Evolutionary conservation across 2,888 invertebrate species (phyloP).

Genomic region (Dicyrtomina minuta): DNA sequence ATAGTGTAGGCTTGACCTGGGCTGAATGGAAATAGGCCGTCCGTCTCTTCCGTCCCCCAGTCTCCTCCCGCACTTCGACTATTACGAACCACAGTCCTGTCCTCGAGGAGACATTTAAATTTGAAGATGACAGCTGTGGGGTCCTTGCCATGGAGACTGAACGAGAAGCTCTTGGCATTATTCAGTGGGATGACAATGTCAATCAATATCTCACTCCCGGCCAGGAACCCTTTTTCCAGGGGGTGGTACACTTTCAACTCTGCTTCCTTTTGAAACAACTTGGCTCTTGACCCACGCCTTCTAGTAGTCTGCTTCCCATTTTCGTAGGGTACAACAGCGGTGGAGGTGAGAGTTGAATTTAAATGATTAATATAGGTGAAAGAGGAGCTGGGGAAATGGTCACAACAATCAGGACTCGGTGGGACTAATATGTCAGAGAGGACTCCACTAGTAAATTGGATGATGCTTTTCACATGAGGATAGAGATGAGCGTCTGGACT

Average conservation of each 20-base stretch:
- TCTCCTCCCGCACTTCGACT: slow-evolving; percentile 71
- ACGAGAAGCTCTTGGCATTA: slow-evolving; percentile 68
- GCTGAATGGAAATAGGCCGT: slow-evolving; percentile 66
- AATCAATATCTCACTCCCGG: slow-evolving; percentile 69
- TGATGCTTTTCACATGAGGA: too few species aligned
- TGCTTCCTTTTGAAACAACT: too few species aligned
- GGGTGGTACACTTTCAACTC: slow-evolving; percentile 55
- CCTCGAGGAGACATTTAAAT: slow-evolving; percentile 74
- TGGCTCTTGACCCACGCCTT: too few species aligned
- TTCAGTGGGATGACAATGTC: slow-evolving; percentile 74
- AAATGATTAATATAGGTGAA: too few species aligned
- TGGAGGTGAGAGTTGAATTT: too few species aligned
- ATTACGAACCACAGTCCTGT: slow-evolving; percentile 72
- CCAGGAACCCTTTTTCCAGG: slow-evolving; percentile 72
- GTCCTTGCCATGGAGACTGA: slow-evolving; percentile 61
- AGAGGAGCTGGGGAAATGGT: too few species aligned
- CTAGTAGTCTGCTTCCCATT: too few species aligned
- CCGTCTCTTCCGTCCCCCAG: slow-evolving; percentile 73
- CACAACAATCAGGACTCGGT: too few species aligned
- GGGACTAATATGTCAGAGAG: too few species aligned
- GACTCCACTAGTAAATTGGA: too few species aligned
- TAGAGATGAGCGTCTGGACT: too few species aligned
- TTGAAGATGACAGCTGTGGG: slow-evolving; percentile 77
- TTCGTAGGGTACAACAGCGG: too few species aligned
- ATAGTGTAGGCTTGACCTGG: slow-evolving; percentile 74